Evolutionary conservation across 2,113 vertebrate species (phyloP).

Genomic region (Nymphicus hollandicus): DNA sequence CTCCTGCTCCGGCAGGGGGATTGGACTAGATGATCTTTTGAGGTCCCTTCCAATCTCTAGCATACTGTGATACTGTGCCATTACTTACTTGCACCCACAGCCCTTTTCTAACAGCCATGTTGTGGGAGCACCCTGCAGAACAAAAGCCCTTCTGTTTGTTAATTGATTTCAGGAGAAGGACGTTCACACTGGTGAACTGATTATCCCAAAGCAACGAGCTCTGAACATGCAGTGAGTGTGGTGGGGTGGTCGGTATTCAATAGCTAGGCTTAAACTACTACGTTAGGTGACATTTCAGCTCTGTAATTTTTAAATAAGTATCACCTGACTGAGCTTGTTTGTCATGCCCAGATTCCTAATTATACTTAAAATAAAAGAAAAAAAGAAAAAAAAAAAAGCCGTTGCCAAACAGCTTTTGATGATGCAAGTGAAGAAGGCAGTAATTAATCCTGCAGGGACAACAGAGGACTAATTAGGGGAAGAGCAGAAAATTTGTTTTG

Average conservation of each 20-base stretch:
- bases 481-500: slow-evolving; percentile 18
- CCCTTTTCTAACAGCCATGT: not conserved
- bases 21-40: too few species aligned
- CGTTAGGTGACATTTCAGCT: not conserved
- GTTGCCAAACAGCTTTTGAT: slow-evolving; percentile 48
- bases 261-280: not conserved
- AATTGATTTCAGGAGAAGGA: not conserved
- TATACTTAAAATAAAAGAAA: not conserved
- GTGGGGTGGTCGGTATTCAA: not conserved
- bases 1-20: too few species aligned
- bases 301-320: not conserved
- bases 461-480: slow-evolving; percentile 47
- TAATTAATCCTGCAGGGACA: slow-evolving; percentile 66
- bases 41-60: too few species aligned
- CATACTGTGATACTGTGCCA: too few species aligned
- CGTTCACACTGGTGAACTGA: not conserved
- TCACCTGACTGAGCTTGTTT: not conserved
- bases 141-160: not conserved
- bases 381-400: not conserved
- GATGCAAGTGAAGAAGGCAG: not conserved
- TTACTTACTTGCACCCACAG: not conserved
- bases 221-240: not conserved
- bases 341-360: not conserved
- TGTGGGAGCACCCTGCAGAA: not conserved
- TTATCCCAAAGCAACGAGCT: not conserved